These are phyloP conservation scores for Lepidurus arcticus DNA, from an alignment of 1,140 invertebrate genomes.

Conservation along the genomic window DNA sequence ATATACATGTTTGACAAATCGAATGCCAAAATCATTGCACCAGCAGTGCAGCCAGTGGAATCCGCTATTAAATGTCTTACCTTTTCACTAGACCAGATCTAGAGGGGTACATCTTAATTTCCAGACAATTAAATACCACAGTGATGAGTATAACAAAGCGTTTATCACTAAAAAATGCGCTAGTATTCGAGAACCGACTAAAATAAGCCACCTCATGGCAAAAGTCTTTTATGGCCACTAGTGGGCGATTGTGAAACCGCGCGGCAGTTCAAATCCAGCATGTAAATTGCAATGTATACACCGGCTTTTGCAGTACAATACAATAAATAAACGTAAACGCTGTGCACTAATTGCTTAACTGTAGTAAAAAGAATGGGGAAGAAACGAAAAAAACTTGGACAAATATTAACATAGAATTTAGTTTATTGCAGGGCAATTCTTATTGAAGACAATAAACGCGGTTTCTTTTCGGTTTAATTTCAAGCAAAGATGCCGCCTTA, in stretches of 20 bases:
- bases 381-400: not conserved
- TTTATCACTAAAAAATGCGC: too few species aligned
- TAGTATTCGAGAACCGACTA: too few species aligned
- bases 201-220: too few species aligned
- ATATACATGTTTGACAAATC: too few species aligned
- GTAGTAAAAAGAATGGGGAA: not conserved
- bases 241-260: not conserved
- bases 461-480: constrained; percentile 7
- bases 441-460: constrained; percentile 15
- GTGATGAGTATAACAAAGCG: too few species aligned
- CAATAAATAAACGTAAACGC: not conserved
- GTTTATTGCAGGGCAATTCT: constrained; percentile 12
- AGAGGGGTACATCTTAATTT: too few species aligned
- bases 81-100: too few species aligned
- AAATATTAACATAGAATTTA: constrained; percentile 20
- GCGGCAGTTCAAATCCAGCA: not conserved
- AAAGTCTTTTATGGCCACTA: too few species aligned
- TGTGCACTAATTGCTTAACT: not conserved
- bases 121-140: too few species aligned
- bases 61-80: too few species aligned
- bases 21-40: too few species aligned
- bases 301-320: not conserved
- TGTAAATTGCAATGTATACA: constrained; percentile 2
- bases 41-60: too few species aligned
- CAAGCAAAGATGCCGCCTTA: constrained; percentile 18